Conservation (phyloP, 1,140 invertebrate species). For the Bombyx mandarina region DNA sequence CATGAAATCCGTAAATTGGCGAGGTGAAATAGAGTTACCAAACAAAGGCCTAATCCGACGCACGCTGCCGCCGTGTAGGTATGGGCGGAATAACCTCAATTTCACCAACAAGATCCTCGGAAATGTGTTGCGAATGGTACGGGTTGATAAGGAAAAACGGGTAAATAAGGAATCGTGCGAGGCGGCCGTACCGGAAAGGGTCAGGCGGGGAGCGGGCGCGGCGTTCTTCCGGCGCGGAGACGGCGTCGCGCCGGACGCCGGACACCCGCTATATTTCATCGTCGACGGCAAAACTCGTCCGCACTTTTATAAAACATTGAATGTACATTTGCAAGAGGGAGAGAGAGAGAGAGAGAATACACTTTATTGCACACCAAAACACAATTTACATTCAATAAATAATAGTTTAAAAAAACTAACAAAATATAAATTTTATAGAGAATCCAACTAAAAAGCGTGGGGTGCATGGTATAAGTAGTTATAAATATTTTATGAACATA, state of each 20-base stretch:
- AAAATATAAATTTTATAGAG: too few relatives aligned
- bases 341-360: too few relatives aligned
- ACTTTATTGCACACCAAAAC: too few relatives aligned
- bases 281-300: constrained; percentile 19
- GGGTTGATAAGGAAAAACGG: constrained; percentile 60
- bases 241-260: constrained; percentile 26
- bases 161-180: constrained; percentile 55
- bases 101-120: constrained; percentile 32
- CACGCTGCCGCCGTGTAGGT: constrained; percentile 20
- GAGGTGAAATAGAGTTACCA: constrained; percentile 17
- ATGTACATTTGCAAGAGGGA: too few relatives aligned
- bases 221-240: constrained; percentile 35
- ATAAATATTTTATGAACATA: too few relatives aligned
- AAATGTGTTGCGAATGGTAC: constrained; percentile 56
- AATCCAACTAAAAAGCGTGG: too few relatives aligned
- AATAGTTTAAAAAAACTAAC: too few relatives aligned
- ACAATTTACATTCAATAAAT: too few relatives aligned
- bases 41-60: constrained; percentile 30
- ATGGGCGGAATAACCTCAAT: constrained; percentile 37
- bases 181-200: constrained; percentile 35
- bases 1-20: constrained; percentile 21
- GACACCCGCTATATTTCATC: constrained; percentile 29
- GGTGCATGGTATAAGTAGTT: too few relatives aligned
- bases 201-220: constrained; percentile 21
- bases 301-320: constrained; percentile 35